Evolutionary conservation across 2,113 vertebrate species (phyloP).

Genomic region (Hyla sarda): DNA sequence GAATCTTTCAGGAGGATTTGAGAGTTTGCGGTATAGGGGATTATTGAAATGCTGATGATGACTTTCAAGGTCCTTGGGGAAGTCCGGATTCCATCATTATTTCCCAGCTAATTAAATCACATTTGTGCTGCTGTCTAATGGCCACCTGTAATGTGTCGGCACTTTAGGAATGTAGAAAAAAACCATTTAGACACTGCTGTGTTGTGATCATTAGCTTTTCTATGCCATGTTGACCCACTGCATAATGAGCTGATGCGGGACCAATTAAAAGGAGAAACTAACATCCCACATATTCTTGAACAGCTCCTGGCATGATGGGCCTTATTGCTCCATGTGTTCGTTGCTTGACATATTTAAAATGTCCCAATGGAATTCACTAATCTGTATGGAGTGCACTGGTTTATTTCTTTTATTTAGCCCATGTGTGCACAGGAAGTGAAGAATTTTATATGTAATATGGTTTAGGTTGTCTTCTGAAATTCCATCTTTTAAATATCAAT

Average conservation of each 20-base stretch:
- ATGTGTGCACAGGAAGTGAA: not conserved
- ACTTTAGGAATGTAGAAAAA: conserved; percentile 42
- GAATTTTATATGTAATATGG: not conserved
- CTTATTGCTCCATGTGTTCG: not conserved
- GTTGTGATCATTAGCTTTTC: conserved; percentile 55
- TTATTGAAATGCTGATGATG: conserved; percentile 32
- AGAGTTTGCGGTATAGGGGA: not conserved
- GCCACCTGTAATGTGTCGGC: conserved; percentile 43
- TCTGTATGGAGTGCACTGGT: not conserved
- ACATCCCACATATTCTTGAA: conserved; percentile 44
- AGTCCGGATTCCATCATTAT: conserved; percentile 43
- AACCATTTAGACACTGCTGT: conserved; percentile 50
- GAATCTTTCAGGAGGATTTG: not conserved
- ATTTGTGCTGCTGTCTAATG: conserved; percentile 47
- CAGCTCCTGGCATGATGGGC: conserved; percentile 21
- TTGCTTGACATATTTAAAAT: not conserved
- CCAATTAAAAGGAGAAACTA: conserved; percentile 47
- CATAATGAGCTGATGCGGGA: conserved; percentile 56
- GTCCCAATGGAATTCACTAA: not conserved
- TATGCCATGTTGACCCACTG: conserved; percentile 55
- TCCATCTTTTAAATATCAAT: not conserved
- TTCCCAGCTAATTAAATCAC: conserved; percentile 50
- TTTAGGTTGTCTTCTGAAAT: not conserved
- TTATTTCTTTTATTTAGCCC: not conserved
- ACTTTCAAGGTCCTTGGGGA: conserved; percentile 43